Conservation (phyloP, 2,113 vertebrate genomes). For the Plecturocebus donacophilus region DNA sequence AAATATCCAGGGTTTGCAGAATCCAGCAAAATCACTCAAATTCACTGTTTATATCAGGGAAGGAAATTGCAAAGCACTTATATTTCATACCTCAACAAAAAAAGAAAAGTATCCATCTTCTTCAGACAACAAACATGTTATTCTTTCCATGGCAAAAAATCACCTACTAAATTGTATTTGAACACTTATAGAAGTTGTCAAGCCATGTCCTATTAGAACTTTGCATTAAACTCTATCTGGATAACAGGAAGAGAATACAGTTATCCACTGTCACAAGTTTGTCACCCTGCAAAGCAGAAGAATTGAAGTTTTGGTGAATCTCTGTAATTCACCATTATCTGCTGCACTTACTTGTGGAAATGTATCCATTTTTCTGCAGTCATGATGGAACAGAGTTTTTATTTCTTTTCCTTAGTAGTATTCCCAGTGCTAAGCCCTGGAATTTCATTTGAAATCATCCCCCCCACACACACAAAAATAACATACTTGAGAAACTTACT, state of each 20-base stretch:
- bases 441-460: not conserved
- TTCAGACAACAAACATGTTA: not conserved
- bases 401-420: not conserved
- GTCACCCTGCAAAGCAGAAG: not conserved
- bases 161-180: not conserved
- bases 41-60: not conserved
- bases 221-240: not conserved
- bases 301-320: not conserved
- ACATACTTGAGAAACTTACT: not conserved
- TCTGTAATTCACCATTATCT: not conserved
- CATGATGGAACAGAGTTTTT: not conserved
- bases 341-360: not conserved
- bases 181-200: not conserved
- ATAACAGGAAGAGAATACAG: not conserved
- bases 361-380: not conserved
- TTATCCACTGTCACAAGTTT: not conserved
- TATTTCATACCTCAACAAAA: not conserved
- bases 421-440: not conserved
- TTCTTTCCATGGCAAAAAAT: not conserved
- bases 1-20: not conserved
- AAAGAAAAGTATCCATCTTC: not conserved
- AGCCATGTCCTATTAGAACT: not conserved
- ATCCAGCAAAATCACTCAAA: not conserved
- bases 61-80: not conserved
- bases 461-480: too few species aligned